Conservation (phyloP, 2,797 vertebrate genomes). For the Paguma larvata region DNA sequence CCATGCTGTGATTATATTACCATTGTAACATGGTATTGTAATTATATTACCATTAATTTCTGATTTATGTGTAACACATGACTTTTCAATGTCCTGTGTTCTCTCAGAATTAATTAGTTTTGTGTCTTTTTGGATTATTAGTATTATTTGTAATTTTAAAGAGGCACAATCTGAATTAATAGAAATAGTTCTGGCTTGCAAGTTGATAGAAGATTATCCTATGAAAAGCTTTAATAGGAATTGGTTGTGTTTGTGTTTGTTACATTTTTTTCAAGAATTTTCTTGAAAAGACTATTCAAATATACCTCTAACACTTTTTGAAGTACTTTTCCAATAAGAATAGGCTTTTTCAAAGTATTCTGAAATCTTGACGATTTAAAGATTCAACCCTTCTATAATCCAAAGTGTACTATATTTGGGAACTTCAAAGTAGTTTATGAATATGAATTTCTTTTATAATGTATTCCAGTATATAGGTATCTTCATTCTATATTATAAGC, state of each 20-base stretch:
- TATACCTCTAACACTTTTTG: slow-evolving; percentile 36
- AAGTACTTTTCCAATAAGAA: background rate
- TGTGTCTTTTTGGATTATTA: slow-evolving; percentile 34
- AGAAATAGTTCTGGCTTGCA: slow-evolving; percentile 33
- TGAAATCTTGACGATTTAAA: slow-evolving; percentile 26
- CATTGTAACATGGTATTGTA: slow-evolving; percentile 19
- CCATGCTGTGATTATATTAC: slow-evolving; percentile 21
- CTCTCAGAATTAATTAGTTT: slow-evolving; percentile 37
- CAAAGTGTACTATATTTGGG: slow-evolving; percentile 39
- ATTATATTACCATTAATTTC: slow-evolving; percentile 54
- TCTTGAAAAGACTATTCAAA: slow-evolving; percentile 31
- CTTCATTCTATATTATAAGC: background rate
- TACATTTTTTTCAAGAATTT: slow-evolving; percentile 58
- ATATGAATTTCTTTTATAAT: slow-evolving; percentile 44
- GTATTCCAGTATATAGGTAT: background rate
- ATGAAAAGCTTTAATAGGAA: slow-evolving; percentile 22
- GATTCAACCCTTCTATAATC: slow-evolving; percentile 21
- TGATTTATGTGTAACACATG: slow-evolving; percentile 7
- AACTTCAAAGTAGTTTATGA: slow-evolving; percentile 47
- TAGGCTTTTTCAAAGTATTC: background rate
- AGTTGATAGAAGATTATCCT: background rate
- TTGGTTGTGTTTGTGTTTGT: slow-evolving; percentile 36
- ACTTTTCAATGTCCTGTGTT: slow-evolving; percentile 40
- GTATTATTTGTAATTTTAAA: slow-evolving; percentile 50
- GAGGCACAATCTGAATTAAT: slow-evolving; percentile 40